Percentiles rank a stretch among this genome's conserved stretches.
Evolutionary conservation across 2,797 vertebrate genomes (phyloP).

Genomic region (Danio choprae): DNA sequence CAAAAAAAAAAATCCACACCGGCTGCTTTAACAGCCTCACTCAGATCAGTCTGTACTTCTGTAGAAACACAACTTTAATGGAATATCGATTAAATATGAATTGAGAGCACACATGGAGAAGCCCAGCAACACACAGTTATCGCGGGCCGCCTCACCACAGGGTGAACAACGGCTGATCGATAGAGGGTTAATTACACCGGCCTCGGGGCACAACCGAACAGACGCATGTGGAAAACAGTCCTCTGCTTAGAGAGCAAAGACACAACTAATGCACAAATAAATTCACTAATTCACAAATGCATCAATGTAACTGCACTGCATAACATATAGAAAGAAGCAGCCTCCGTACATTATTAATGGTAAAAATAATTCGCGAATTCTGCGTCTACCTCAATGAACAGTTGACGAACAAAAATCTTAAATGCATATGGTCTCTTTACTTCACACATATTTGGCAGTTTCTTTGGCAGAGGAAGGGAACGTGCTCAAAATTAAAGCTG

Average conservation of each 20-base stretch:
- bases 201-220: conserved; percentile 61
- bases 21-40: conserved; percentile 52
- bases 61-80: conserved; percentile 75
- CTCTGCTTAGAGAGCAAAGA: conserved; percentile 47
- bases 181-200: conserved; percentile 78
- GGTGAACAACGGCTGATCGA: conserved; percentile 76
- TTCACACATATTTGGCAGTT: no score
- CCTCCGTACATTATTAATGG: neutral
- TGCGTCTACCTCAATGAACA: no score
- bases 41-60: conserved; percentile 35
- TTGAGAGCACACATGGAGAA: conserved; percentile 72
- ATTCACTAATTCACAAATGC: conserved; percentile 38
- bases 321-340: conserved; percentile 19
- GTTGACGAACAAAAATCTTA: no score
- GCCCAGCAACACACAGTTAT: conserved; percentile 73
- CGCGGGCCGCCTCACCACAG: conserved; percentile 72
- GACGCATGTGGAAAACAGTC: conserved; percentile 56
- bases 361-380: no score
- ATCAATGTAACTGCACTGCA: conserved; percentile 41
- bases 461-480: no score
- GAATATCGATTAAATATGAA: conserved; percentile 83
- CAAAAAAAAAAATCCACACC: neutral
- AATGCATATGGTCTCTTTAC: no score
- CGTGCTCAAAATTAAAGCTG: no score
- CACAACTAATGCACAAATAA: conserved; percentile 6